Evolutionary conservation across 2,797 vertebrate genomes (phyloP).

Genomic region (Poecilia gillii): DNA sequence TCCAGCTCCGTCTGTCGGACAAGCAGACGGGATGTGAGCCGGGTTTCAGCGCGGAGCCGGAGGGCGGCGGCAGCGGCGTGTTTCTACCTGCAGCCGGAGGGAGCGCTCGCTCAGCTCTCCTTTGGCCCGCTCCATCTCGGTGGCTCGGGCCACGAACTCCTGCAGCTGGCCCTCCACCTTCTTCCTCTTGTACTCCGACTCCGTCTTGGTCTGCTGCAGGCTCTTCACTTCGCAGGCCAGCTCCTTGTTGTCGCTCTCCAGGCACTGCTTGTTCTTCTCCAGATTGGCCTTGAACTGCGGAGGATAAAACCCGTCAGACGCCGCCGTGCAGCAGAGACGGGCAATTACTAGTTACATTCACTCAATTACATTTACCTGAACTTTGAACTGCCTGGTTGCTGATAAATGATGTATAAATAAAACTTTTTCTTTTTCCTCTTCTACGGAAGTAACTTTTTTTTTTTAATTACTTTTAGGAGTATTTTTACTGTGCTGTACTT

Average conservation of each 20-base stretch:
- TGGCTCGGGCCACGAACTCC: constrained; percentile 87
- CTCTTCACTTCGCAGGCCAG: constrained; percentile 90
- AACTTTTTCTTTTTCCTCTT: too few species aligned
- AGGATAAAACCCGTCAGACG: neutral
- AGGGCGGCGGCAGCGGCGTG: too few species aligned
- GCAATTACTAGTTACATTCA: neutral
- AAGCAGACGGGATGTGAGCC: neutral
- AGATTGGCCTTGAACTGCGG: constrained; percentile 91
- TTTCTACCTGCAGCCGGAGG: constrained; percentile 87
- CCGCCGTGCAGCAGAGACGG: too few species aligned
- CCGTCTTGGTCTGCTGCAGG: constrained; percentile 90
- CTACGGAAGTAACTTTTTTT: too few species aligned
- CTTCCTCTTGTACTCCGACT: constrained; percentile 95
- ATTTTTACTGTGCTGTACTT: too few species aligned
- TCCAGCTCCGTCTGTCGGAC: constrained; percentile 89
- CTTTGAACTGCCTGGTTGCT: too few species aligned
- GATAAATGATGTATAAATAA: too few species aligned
- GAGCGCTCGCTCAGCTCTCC: constrained; percentile 89
- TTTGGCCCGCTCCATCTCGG: constrained; percentile 87
- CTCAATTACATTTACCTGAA: too few species aligned
- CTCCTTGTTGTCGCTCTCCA: constrained; percentile 95
- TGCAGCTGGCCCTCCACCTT: constrained; percentile 93
- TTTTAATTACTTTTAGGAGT: too few species aligned
- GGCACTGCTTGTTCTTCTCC: constrained; percentile 95
- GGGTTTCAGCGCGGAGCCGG: neutral